Conservation (phyloP, 2,113 vertebrate genomes). For the Benitochromis conjunctus region DNA sequence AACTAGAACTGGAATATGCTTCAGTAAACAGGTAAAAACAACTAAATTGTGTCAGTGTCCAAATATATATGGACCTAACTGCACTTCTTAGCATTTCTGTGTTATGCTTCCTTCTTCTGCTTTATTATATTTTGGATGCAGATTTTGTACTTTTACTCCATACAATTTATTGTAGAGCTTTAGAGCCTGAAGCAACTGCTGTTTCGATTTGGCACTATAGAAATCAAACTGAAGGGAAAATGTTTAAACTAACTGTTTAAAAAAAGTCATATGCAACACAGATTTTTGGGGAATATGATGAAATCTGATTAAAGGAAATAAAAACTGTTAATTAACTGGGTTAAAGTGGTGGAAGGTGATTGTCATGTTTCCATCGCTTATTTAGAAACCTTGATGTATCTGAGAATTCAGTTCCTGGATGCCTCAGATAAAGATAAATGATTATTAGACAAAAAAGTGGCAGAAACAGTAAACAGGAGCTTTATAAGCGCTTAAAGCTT, state of each 20-base stretch:
- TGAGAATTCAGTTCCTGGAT: not conserved
- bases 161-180: not conserved
- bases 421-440: not conserved
- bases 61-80: not conserved
- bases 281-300: not conserved
- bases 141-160: not conserved
- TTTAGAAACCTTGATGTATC: not conserved
- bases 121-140: not conserved
- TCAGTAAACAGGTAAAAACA: not conserved
- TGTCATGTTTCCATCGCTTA: not conserved
- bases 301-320: not conserved
- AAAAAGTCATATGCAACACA: not conserved
- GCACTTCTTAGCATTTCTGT: not conserved
- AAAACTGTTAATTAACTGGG: not conserved
- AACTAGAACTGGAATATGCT: rapidly evolving
- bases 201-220: rapidly evolving
- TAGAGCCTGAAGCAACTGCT: not conserved
- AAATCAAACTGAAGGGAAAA: not conserved
- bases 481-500: not conserved
- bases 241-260: not conserved
- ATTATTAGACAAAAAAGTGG: not conserved
- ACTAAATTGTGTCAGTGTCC: not conserved
- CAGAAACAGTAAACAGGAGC: not conserved
- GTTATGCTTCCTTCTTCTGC: not conserved
- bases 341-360: not conserved